Base-by-base conservation (phyloP, 2,888 invertebrate genomes). In the Dendrolimus pini region DNA sequence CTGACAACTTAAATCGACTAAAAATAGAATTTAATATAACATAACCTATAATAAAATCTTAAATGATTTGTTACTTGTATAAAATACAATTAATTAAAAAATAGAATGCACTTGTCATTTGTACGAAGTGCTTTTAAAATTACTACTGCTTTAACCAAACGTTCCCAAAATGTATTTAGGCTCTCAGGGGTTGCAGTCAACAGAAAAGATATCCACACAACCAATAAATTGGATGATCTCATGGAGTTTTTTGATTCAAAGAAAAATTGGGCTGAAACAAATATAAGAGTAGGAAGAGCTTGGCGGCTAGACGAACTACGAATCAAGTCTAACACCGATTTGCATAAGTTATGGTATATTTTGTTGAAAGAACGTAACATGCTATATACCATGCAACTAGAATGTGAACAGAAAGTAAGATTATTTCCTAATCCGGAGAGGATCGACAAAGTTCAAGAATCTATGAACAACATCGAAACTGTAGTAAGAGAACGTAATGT, bases 341-440 rank as follows among this genome's bases (percentile, higher is more conserved):
- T 99, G 59, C 99, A 99, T 80, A 98, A 99, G 89, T 87, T 99
- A 60, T 99, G 99, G 99, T 98, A 92, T 74, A 75, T 93, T 13
- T 88, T 99, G 59, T 85, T 99, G 57, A 99, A 99, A 88, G 99
- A 99, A 85, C 93, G 95, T 58, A 99, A 99, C 82, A 99, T 99
- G 99, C 90, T 99, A 14, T 84, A 97, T 63, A 99, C 99, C 1
- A 98, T 99, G 99, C 97, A 98, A 85, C 93, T 96, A 62, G 95
- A 95, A 79, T 93, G 93, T 82, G 93, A 94, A 56, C 83, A 93
- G 53, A 89, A 94, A 74, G 83, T 88, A 64, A 89, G 93, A 76
- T 65, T 95, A 7, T 96, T 99, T 80, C 97, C 98, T 1, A 98
- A 93, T 84, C 98, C 98, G 2, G 99, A 99, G 84, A 92, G 99